These are phyloP conservation scores for Horisme vitalbata DNA, from an alignment of 2,888 invertebrate genomes.

Conservation along the genomic window DNA sequence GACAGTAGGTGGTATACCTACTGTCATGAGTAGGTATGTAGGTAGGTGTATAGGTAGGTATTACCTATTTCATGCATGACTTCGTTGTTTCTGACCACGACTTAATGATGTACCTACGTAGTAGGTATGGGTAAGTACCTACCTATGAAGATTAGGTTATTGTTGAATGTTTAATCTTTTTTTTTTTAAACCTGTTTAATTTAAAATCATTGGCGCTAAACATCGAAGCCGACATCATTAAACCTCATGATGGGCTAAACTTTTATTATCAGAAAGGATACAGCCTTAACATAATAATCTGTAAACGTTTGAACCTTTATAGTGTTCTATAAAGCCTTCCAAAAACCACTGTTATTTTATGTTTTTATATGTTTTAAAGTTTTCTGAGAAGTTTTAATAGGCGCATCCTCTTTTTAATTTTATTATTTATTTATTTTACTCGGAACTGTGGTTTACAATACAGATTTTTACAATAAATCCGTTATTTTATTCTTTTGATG, in stretches of 20 bases:
- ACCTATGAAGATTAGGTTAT: too few relatives aligned
- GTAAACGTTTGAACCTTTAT: conserved; percentile 50
- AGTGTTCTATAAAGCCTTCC: conserved; percentile 50
- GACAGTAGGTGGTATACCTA: too few relatives aligned
- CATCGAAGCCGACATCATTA: conserved; percentile 26
- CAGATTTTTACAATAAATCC: conserved; percentile 1
- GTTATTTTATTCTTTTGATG: conserved; percentile 13
- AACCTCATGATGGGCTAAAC: conserved; percentile 40
- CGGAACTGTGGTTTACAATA: conserved; percentile 9
- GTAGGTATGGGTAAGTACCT: too few relatives aligned
- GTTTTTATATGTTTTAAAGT: conserved; percentile 8
- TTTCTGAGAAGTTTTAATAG: conserved; percentile 17
- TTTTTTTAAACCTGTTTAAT: not conserved
- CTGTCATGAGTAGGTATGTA: too few relatives aligned
- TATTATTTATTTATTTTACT: conserved; percentile 20
- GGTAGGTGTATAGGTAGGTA: too few relatives aligned
- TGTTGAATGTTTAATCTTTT: too few relatives aligned
- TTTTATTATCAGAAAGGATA: conserved; percentile 39
- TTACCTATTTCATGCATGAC: too few relatives aligned
- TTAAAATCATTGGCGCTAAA: conserved; percentile 20
- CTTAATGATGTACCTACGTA: too few relatives aligned
- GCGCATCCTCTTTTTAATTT: conserved; percentile 11
- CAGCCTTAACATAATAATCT: conserved; percentile 53
- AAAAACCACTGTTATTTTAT: conserved; percentile 11
- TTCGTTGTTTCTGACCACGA: too few relatives aligned